phyloP scores from a whole-genome alignment of 92 coral and sea anemone species.

The Siderastrea siderea region DNA sequence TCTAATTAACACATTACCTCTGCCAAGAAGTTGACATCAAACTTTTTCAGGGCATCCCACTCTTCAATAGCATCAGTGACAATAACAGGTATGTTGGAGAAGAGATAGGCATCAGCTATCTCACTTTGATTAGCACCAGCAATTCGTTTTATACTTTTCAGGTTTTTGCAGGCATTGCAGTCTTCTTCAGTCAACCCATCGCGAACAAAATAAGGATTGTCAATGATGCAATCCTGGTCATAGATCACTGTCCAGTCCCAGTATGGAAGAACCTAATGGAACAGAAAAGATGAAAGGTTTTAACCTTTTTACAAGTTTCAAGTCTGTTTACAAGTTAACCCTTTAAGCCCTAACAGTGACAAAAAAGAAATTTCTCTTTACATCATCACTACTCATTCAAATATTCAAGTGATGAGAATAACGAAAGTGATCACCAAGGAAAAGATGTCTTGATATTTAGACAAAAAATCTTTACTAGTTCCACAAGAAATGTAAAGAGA shows the following conservation, averaged over 20 bases:
- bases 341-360: too few species aligned
- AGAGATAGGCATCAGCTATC: slow-evolving; percentile 74
- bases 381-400: too few species aligned
- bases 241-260: slow-evolving; percentile 97
- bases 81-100: slow-evolving; percentile 80
- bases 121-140: slow-evolving; percentile 60
- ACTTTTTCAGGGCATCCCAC: slow-evolving; percentile 87
- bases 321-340: too few species aligned
- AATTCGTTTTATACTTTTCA: slow-evolving; percentile 55
- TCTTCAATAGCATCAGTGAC: slow-evolving; percentile 86
- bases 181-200: slow-evolving; percentile 82
- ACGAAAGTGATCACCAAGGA: too few species aligned
- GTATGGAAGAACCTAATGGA: slow-evolving; percentile 83
- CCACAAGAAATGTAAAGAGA: too few species aligned
- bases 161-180: slow-evolving; percentile 78
- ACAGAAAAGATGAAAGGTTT: too few species aligned
- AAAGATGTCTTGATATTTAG: too few species aligned
- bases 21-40: slow-evolving; percentile 75
- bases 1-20: slow-evolving; percentile 62
- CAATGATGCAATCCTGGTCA: slow-evolving; percentile 85
- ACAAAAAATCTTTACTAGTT: too few species aligned
- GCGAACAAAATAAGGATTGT: slow-evolving; percentile 83
- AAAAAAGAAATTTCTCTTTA: too few species aligned
- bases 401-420: too few species aligned
- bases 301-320: too few species aligned